Evolutionary conservation across 2,888 invertebrate species (phyloP).

Genomic region (Erannis defoliaria): DNA sequence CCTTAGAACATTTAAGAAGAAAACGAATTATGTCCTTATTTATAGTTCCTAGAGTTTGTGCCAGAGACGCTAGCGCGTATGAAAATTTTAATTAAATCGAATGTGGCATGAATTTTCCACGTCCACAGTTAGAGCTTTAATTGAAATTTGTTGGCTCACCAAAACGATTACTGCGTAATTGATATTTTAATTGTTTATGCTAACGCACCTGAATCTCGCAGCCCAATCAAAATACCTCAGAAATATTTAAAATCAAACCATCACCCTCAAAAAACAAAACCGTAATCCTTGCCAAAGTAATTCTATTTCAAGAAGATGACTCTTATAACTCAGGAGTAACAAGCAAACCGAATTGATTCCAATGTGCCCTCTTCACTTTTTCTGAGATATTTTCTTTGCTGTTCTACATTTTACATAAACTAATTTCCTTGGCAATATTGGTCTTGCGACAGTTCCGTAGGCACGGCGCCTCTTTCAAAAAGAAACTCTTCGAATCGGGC

Average conservation of each 20-base stretch:
- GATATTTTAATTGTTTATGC: conserved; percentile 70
- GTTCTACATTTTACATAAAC: conserved; percentile 86
- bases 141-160: conserved; percentile 67
- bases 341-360: conserved; percentile 77
- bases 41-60: conserved; percentile 38
- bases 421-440: conserved; percentile 86
- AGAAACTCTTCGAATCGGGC: conserved; percentile 76
- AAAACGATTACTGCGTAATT: conserved; percentile 64
- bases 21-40: conserved; percentile 19
- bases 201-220: conserved; percentile 49
- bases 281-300: conserved; percentile 55
- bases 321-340: conserved; percentile 66
- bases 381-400: conserved; percentile 80
- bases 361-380: conserved; percentile 79
- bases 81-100: conserved; percentile 65
- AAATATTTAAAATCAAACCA: conserved; percentile 23
- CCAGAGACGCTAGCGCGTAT: conserved; percentile 51
- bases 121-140: conserved; percentile 65
- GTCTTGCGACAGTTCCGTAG: conserved; percentile 83
- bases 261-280: conserved; percentile 16
- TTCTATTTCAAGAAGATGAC: conserved; percentile 66
- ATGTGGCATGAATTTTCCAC: conserved; percentile 65
- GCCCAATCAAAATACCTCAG: conserved; percentile 17
- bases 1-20: not conserved
- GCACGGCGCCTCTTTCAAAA: conserved; percentile 78